phyloP scores from a whole-genome alignment of 2,888 invertebrate species.

The Ophion costatus region DNA sequence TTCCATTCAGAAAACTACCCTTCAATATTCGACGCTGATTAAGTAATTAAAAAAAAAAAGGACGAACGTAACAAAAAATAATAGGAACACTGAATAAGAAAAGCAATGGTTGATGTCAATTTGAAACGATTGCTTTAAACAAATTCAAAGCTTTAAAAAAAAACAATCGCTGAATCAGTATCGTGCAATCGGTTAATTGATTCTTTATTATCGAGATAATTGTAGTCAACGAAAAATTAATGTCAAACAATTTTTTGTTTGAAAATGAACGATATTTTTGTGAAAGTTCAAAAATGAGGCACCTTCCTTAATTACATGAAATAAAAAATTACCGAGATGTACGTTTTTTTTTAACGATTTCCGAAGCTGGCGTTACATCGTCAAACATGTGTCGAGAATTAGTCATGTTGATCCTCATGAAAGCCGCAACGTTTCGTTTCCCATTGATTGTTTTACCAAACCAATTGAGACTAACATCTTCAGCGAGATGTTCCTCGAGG shows the following conservation, averaged over 20 bases:
- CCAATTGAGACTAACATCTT: constrained; percentile 87
- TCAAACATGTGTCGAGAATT: constrained; percentile 85
- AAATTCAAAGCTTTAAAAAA: not conserved
- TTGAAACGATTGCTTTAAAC: not conserved
- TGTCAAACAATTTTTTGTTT: not conserved
- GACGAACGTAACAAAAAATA: no score
- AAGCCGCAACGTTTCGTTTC: constrained; percentile 85
- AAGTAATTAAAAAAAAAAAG: no score
- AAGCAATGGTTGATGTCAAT: no score
- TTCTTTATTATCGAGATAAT: not conserved
- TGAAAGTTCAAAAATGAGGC: not conserved
- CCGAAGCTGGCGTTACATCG: constrained; percentile 77
- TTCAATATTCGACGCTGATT: no score
- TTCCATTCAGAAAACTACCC: no score
- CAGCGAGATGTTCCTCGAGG: constrained; percentile 84
- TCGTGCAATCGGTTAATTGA: not conserved
- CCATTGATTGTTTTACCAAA: constrained; percentile 87
- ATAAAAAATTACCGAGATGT: constrained; percentile 35
- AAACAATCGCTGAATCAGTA: not conserved
- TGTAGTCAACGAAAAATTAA: no score
- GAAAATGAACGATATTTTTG: not conserved
- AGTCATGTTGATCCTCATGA: constrained; percentile 85
- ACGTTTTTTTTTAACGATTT: constrained; percentile 65
- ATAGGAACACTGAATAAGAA: no score
- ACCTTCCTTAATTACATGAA: not conserved